These are phyloP conservation scores for Paragorgia papillata DNA, from an alignment of 92 coral and sea anemone genomes.

Conservation along the genomic window DNA sequence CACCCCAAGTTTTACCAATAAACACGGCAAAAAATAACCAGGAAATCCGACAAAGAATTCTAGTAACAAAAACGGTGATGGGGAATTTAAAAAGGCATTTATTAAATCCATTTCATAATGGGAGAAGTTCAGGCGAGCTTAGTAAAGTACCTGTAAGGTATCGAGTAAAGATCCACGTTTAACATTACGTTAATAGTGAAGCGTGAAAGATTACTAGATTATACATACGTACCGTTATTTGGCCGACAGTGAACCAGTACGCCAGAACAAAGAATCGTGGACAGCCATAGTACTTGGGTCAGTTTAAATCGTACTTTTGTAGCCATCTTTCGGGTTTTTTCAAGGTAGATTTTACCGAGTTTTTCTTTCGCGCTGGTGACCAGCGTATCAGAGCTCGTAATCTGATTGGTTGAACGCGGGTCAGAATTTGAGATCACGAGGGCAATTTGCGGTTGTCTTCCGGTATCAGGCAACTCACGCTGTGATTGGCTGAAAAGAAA, in stretches of 20 bases:
- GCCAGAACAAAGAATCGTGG: slow-evolving; percentile 24
- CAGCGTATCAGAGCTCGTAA: slow-evolving; percentile 3
- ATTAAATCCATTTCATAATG: background rate
- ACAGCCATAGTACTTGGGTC: slow-evolving; percentile 13
- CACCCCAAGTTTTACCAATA: too few species aligned
- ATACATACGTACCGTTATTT: slow-evolving; percentile 21
- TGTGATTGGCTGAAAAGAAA: background rate
- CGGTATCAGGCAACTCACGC: background rate
- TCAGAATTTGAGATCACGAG: background rate
- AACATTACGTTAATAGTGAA: too few species aligned
- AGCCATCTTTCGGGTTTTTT: slow-evolving; percentile 31
- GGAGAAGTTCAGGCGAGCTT: slow-evolving; percentile 24
- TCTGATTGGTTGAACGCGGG: slow-evolving; percentile 13
- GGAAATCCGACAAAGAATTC: too few species aligned
- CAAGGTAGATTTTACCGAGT: background rate
- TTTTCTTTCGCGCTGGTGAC: slow-evolving; percentile 3
- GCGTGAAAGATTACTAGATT: too few species aligned
- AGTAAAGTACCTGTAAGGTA: slow-evolving; percentile 15
- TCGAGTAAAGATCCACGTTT: background rate
- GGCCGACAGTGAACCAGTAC: slow-evolving; percentile 31
- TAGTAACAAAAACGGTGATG: too few species aligned
- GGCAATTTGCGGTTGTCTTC: background rate
- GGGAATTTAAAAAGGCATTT: too few species aligned
- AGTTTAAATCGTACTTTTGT: slow-evolving; percentile 27
- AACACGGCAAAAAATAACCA: too few species aligned